Conservation (phyloP, 2,797 vertebrate genomes). For the Phalanger gymnotis region DNA sequence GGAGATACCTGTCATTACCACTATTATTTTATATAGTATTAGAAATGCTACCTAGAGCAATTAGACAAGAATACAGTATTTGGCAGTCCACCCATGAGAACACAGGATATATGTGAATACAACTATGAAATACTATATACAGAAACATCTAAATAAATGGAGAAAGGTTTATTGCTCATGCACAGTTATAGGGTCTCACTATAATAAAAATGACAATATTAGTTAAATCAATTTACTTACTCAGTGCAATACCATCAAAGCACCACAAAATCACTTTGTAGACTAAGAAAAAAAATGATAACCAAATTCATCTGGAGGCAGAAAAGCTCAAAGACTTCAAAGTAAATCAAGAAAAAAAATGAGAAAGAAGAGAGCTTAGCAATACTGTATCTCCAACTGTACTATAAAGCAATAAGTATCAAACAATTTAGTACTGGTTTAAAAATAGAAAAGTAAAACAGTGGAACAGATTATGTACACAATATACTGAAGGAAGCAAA, state of each 20-base stretch:
- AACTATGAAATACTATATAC: not conserved
- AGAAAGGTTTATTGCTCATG: not conserved
- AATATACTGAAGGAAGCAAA: not conserved
- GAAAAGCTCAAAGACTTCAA: not conserved
- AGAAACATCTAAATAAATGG: not conserved
- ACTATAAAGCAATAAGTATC: not conserved
- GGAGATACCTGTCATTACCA: not conserved
- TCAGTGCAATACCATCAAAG: not conserved
- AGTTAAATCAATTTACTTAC: not conserved
- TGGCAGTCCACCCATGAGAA: not conserved
- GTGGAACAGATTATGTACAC: not conserved
- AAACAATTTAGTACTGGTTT: not conserved
- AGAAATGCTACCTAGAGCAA: not conserved
- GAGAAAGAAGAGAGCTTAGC: not conserved
- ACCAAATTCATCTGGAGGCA: not conserved
- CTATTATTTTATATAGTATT: not conserved
- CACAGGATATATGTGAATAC: not conserved
- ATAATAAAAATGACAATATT: not conserved
- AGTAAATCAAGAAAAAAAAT: not conserved
- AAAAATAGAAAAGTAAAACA: not conserved
- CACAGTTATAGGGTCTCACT: not conserved
- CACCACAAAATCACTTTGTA: not conserved
- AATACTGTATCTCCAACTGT: not conserved
- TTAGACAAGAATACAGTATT: not conserved
- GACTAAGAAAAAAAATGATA: not conserved